A percentile compares a stretch with the other conserved stretches of the same genome.
phyloP scores from a whole-genome alignment of 2,797 vertebrate species.

The Argya squamiceps region DNA sequence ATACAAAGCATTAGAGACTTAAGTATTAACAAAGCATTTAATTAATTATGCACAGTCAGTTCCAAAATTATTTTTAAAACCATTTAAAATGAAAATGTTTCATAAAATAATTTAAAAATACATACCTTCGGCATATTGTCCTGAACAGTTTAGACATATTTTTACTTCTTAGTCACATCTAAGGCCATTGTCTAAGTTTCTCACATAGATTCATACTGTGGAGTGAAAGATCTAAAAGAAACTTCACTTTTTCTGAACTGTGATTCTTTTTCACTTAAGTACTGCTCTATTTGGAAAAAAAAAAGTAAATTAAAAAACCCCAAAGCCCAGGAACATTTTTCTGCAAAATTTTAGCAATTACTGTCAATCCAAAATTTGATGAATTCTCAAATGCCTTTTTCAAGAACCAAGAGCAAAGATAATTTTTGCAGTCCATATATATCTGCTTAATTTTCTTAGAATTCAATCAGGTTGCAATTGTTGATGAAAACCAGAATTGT shows the following conservation, averaged over 20 bases:
- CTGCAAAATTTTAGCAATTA: background rate
- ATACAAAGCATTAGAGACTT: conserved; percentile 4
- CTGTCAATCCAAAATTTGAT: background rate
- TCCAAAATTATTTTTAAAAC: conserved; percentile 18
- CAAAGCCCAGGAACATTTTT: background rate
- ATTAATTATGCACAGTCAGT: background rate
- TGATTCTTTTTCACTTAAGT: background rate
- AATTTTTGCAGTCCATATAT: background rate
- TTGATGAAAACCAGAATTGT: background rate
- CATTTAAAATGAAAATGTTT: background rate
- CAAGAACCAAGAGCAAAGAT: background rate
- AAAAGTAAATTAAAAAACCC: fast-evolving
- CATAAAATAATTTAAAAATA: background rate
- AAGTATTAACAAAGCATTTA: background rate
- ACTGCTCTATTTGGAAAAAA: background rate
- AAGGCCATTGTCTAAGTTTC: background rate
- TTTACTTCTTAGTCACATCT: background rate
- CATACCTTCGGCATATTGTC: background rate
- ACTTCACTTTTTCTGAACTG: background rate
- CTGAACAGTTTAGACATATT: background rate
- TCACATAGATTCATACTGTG: background rate
- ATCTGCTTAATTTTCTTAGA: background rate
- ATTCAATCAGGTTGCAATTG: background rate
- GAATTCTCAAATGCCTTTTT: background rate
- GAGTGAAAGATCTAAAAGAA: background rate